Conservation (phyloP, 2,888 invertebrate genomes). For the Ashinkailepas kermadecensis region DNA sequence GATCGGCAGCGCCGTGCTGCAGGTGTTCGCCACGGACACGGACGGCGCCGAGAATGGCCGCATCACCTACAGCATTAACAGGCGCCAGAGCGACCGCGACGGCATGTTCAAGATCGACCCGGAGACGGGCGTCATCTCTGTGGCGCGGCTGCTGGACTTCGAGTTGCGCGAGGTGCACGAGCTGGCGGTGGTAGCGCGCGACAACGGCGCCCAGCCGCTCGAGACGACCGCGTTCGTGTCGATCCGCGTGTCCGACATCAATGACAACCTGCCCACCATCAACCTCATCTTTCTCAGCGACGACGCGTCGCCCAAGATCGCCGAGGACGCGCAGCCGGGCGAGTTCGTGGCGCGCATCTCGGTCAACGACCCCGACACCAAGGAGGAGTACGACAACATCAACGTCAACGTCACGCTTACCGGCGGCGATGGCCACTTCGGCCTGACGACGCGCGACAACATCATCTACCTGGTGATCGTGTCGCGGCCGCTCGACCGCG, state of each 20-base stretch:
- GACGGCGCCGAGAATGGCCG: constrained; percentile 85
- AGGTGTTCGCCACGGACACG: constrained; percentile 81
- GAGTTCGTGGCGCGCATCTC: constrained; percentile 91
- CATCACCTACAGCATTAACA: constrained; percentile 85
- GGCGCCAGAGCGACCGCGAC: constrained; percentile 82
- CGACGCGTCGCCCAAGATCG: constrained; percentile 86
- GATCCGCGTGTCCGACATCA: constrained; percentile 80
- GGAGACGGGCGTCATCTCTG: constrained; percentile 72
- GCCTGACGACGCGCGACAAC: constrained; percentile 81
- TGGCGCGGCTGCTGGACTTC: constrained; percentile 83
- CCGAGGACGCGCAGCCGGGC: constrained; percentile 83
- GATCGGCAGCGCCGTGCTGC: constrained; percentile 71
- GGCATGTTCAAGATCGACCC: constrained; percentile 83
- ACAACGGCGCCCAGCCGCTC: constrained; percentile 83
- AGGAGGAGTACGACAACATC: constrained; percentile 65
- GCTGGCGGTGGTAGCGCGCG: constrained; percentile 84
- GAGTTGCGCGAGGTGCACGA: constrained; percentile 88
- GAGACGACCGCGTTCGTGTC: constrained; percentile 90
- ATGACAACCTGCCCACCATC: constrained; percentile 92
- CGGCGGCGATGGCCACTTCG: constrained; percentile 86
- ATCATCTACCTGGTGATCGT: constrained; percentile 87
- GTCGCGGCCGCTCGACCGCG: constrained; percentile 85
- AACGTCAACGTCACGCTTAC: constrained; percentile 66
- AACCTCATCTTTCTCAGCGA: constrained; percentile 87
- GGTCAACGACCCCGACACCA: constrained; percentile 89